A percentile compares a stretch with the other conserved stretches of the same genome.
phyloP scores from a whole-genome alignment of 2,797 vertebrate genomes.

The Pangasius sanitwongsei region DNA sequence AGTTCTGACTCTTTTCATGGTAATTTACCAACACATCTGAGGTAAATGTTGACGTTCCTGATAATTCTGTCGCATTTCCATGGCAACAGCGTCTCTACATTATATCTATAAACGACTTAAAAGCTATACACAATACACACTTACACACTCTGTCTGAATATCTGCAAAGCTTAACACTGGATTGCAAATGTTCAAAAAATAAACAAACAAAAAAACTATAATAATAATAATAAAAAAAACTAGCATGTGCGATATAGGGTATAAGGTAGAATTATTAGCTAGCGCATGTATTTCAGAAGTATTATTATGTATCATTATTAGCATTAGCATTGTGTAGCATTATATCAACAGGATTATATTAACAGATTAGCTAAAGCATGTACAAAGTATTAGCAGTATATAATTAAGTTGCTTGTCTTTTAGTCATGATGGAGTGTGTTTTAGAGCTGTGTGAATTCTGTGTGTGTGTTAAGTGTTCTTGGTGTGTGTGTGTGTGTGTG shows the following conservation, averaged over 20 bases:
- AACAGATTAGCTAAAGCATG: not conserved
- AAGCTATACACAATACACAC: not conserved
- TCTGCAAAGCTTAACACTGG: not conserved
- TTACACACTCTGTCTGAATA: not conserved
- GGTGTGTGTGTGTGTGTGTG: slow-evolving; percentile 21
- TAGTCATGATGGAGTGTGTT: not conserved
- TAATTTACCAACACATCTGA: not conserved
- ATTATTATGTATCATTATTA: not conserved
- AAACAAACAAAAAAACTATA: no score
- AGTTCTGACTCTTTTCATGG: not conserved
- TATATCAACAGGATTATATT: not conserved
- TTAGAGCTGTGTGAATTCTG: not conserved
- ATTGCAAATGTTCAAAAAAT: no score
- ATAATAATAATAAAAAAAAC: not conserved
- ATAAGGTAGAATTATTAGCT: not conserved
- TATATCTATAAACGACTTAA: not conserved
- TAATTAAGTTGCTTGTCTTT: slow-evolving; percentile 24
- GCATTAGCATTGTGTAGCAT: not conserved
- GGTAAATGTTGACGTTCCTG: not conserved
- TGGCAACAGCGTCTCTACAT: not conserved
- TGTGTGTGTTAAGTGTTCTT: slow-evolving; percentile 14
- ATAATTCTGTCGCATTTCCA: not conserved
- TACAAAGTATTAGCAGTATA: not conserved
- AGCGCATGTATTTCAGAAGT: not conserved
- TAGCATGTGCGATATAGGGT: not conserved